Base-by-base conservation (phyloP, 2,888 invertebrate species). In the Anagyrus pseudococci region DNA sequence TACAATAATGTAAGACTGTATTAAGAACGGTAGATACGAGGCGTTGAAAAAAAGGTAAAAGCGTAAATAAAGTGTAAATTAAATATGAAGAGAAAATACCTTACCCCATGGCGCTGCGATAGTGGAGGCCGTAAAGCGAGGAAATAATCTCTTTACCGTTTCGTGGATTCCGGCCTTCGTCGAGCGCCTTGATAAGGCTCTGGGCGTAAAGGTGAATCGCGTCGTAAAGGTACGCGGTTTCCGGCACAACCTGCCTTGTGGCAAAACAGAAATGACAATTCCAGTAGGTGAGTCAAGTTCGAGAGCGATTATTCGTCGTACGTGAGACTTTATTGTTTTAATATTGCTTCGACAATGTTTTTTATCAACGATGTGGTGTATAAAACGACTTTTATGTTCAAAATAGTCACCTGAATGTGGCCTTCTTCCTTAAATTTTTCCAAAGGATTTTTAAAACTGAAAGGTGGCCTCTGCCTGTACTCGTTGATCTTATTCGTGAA, bases 191-290 rank as follows among this genome's bases (percentile, higher is more conserved):
- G 29, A 90, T 84, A 68, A 96, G 82, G 2, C 95, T 95, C 63
- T 87, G 86, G 13, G 94, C 93, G 81, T 98, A 98, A 68, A 97
- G 86, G 85, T 92, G 90, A 50, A 98, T 93, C 0, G 98, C 93
- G 79, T 97, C 97, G 81, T 96, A 96, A 23, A 94, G 86, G 85
- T 96, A 95, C 37, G 93, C 95, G 17, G 96, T 96, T 79, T 93
- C 93, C 58, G 92, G 90, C 67, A 90, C 89, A 75, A 93, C 92
- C 93, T 94, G 77, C 63, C 74, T 77, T 77, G 72, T 72, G 70
- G 72, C 71, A 72, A 68, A 71, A 72, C 62, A 64, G 70, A 67
- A 70, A 65, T 37, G 19, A 58, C 25, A 23, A 61, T 58, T 58
- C 58, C 58, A 54, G 48, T 55, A 56, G 54, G 33, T 53, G 59